Evolutionary conservation across 2,888 invertebrate species (phyloP).

Genomic region (Nasonovia ribisnigri): DNA sequence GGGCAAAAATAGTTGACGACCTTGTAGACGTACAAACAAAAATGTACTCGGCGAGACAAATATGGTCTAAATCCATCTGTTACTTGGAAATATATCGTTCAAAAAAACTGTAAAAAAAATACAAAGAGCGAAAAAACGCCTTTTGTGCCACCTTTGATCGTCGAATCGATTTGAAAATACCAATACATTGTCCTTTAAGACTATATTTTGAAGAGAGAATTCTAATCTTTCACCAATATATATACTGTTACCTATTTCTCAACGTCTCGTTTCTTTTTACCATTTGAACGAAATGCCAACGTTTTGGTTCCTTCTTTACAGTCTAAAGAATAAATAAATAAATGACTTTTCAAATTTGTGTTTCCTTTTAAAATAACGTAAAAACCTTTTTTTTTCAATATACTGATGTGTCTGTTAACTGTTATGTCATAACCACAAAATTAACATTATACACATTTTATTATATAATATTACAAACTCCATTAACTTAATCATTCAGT

Average conservation of each 20-base stretch:
- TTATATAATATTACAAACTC: neutral
- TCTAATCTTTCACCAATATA: neutral
- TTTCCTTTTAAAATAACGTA: neutral
- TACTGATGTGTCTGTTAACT: neutral
- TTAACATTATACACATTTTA: neutral
- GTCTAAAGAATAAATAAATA: neutral
- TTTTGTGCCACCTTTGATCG: neutral
- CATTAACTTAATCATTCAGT: neutral
- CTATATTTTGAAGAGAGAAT: neutral
- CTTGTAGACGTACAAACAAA: neutral
- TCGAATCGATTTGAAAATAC: neutral
- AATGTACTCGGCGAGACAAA: neutral
- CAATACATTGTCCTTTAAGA: neutral
- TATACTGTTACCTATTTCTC: neutral
- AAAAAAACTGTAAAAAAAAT: neutral
- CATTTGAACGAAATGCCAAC: neutral
- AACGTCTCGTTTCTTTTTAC: neutral
- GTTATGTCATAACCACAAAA: neutral
- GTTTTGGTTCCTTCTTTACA: neutral
- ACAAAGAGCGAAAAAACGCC: neutral
- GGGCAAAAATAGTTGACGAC: neutral
- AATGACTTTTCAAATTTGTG: neutral
- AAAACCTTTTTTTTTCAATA: neutral
- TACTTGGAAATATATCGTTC: neutral
- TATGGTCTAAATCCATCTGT: neutral